These are phyloP conservation scores for Gobionotothen gibberifrons DNA, from an alignment of 2,797 vertebrate genomes.

Conservation along the genomic window DNA sequence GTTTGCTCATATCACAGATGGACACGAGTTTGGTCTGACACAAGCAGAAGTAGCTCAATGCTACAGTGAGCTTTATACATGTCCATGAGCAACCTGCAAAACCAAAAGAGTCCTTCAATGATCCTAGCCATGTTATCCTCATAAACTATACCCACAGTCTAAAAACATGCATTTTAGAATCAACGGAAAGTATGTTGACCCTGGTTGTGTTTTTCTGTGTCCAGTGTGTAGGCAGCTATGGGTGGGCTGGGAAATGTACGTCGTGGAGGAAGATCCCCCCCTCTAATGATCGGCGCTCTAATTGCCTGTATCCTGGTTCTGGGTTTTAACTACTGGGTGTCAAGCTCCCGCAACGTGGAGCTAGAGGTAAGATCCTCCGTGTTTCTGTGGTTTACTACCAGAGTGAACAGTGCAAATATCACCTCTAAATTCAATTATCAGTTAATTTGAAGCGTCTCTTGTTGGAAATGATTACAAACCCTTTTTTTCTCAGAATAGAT, in stretches of 20 bases:
- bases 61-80: not conserved
- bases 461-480: not conserved
- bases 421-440: not conserved
- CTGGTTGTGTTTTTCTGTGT: constrained; percentile 31
- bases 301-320: constrained; percentile 90
- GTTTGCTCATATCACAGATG: not conserved
- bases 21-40: not conserved
- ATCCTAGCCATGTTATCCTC: not conserved
- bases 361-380: constrained; percentile 86
- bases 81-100: not conserved
- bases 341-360: constrained; percentile 90
- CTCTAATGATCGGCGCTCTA: constrained; percentile 89
- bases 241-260: constrained; percentile 90
- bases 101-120: not conserved
- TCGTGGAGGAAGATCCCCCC: constrained; percentile 90
- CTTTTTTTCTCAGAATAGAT: not conserved
- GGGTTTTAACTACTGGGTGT: constrained; percentile 97
- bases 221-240: constrained; percentile 76
- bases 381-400: not conserved
- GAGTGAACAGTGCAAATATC: not conserved
- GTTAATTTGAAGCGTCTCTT: not conserved
- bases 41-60: not conserved
- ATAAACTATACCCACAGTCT: not conserved
- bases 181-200: not conserved
- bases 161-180: not conserved